Evolutionary conservation across 2,113 vertebrate species (phyloP), one percentile per base, ranked within the genome.

Genomic region (Ciconia maguari): DNA sequence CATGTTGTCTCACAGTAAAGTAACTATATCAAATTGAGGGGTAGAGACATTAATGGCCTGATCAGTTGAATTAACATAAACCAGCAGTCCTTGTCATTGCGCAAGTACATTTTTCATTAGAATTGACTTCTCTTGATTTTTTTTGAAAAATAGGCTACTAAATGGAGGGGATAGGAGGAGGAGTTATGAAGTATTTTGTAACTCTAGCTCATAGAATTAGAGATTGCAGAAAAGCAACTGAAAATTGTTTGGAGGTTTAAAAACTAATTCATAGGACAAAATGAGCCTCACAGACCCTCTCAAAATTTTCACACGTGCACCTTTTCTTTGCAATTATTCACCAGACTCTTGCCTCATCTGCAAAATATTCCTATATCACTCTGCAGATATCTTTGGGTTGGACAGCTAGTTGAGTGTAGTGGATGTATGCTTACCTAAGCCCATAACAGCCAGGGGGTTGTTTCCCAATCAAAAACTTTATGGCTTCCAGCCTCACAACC

Each of bases 31-130:
- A 97, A 81, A 88, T 49, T 7, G 75, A 88, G 57, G 54, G 49
- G 62, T 57, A 95, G 69, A 66, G 77, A 86, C 79, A 90, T 85
- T 94, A 91, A 92, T 74, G 86, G 65, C 24, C 83, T 89, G 62
- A 62, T 64, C 41, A 2, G 44, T 21, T 75, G n/a, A 80, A 68
- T 95, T 90, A 51, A 92, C 80, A 81, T n/a, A 93, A 96, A 71
- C 25, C 51, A 86, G 68, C 42, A 62, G 34, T 61, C 29, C 41
- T 55, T 90, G 62, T 54, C 80, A 65, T 65, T 69, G 26, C 10
- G 5, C 48, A 69, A 90, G 69, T 36, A 48, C 81, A 29, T 82
- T 83, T 93, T 89, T 68, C 77, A 93, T 77, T 88, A 46, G 49
- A 71, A 89, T 52, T 86, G 65, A 89, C 36, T 82, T 88, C 83